Evolutionary conservation across 2,888 invertebrate species (phyloP), one percentile per base, ranked within the genome.

Genomic region (Camptogramma bilineatum): DNA sequence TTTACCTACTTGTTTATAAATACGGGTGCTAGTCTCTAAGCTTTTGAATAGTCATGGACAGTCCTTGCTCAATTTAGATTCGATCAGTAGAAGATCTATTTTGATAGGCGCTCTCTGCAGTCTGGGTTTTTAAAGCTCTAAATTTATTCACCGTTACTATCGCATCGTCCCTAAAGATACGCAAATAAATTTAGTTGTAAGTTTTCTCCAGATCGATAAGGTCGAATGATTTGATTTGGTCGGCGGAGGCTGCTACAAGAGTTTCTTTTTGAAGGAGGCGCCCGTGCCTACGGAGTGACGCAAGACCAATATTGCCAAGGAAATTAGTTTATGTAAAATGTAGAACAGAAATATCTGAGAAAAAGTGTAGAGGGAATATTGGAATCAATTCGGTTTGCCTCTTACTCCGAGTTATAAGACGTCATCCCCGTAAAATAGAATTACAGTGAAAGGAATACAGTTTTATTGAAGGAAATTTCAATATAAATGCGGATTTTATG

Each of bases 321-420:
- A 92, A 93, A 93, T 93, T 91, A 92, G 92, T 92, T 93, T 93
- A 93, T 91, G 90, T 89, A 91, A 91, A 92, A 92, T 91, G 90
- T 90, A 90, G 90, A 91, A 89, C 89, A 87, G 87, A 92, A 90
- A 62, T 90, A 88, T 88, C 87, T 79, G 78, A 84, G 85, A 84
- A 86, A 87, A 89, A 90, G 83, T 86, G 86, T 82, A 84, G 78
- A 83, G 78, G 82, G 86, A 87, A 88, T 88, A 89, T 87, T 86
- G 88, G 81, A 88, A 88, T 87, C 86, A 86, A 88, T 85, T 86
- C 85, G 81, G 84, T 85, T 87, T 85, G 81, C 78, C 77, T 80
- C 80, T 84, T 82, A 81, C 84, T 82, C 73, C 77, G 80, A 79
- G 79, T 79, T 81, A 75, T 80, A 79, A 79, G 80, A 79, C 81